Base-by-base conservation (phyloP, 1,140 invertebrate genomes). In the Eriocheir sinensis region DNA sequence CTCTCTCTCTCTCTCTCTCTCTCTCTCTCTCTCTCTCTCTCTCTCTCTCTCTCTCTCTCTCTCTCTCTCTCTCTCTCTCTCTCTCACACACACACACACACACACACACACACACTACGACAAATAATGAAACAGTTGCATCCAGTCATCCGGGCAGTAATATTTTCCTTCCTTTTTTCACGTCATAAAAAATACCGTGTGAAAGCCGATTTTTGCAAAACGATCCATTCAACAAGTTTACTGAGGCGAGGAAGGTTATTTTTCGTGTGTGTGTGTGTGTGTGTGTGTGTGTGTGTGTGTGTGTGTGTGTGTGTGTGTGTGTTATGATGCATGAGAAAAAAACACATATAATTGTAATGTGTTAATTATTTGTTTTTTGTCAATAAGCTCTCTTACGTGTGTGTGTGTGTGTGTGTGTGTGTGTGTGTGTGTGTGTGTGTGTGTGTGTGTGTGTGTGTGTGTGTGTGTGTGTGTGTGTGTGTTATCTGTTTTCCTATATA, bases 41-140 rank as follows among this genome's bases (percentile, higher is more conserved):
- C 80, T 81, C 80, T 81, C 80, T 36, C 34, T 81, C 80, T 81
- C 34, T 81, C 80, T 81, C 80, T 36, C 30, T 36, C 34, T 81
- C 80, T 36, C 30, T 81, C 80, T 36, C 80, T 81, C 80, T 36
- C 80, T 81, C 80, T 36, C 80, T 32, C 53, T 27, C 53, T 72
- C 53, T 12, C 53, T 72, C 53, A 72, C 53, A 27, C 9, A 88
- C 15, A 12, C 8, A 88, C 81, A 85, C 32, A 85, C 32, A 85
- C 32, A 85, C 32, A 85, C 81, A 85, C 32, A 85, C 32, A 34
- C 32, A 85, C 32, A 85, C 34, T 34, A 8, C 17, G 17, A 27
- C 17, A 85, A 9, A 38, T 38, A 88, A 6, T 27, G 6, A 34
- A 21, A 15, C 85, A 88, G 17, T 34, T 38, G 27, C 12, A 88